These are phyloP conservation scores for Euschistus heros DNA, from an alignment of 1,140 invertebrate genomes.

Conservation along the genomic window DNA sequence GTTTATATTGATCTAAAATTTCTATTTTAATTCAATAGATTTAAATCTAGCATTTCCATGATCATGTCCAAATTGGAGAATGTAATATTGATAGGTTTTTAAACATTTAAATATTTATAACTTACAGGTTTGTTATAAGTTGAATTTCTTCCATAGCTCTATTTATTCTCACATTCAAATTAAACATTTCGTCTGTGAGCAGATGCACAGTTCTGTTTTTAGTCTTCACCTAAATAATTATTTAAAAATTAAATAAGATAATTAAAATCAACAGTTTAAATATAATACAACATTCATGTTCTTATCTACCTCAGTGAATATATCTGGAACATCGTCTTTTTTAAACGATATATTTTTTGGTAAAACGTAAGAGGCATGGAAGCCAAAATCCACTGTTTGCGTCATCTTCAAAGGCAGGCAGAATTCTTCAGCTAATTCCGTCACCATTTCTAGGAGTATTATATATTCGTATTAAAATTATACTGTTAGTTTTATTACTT, in stretches of 20 bases:
- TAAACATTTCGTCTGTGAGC: conserved; percentile 65
- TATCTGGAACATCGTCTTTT: conserved; percentile 46
- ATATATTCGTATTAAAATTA: not conserved
- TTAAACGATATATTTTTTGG: conserved; percentile 37
- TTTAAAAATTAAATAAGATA: not conserved
- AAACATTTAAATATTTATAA: conserved; percentile 24
- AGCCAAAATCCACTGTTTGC: conserved; percentile 58
- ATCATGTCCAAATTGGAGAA: too few species aligned
- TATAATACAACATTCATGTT: not conserved
- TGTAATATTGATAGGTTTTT: too few species aligned
- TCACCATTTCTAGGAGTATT: conserved; percentile 42
- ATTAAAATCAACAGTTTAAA: not conserved
- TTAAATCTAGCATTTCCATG: too few species aligned
- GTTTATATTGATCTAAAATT: too few species aligned
- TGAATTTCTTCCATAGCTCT: conserved; percentile 67
- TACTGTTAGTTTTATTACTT: not conserved
- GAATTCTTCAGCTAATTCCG: conserved; percentile 50
- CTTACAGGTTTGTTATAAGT: conserved; percentile 67
- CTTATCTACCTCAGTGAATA: conserved; percentile 51
- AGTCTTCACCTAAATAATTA: conserved; percentile 45
- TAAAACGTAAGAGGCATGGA: conserved; percentile 56
- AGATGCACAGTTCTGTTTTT: conserved; percentile 52
- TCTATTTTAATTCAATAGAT: too few species aligned
- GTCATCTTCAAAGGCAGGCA: conserved; percentile 51
- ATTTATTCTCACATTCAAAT: conserved; percentile 54